Conservation (phyloP, 2,113 vertebrate species). For the Lagenorhynchus albirostris region DNA sequence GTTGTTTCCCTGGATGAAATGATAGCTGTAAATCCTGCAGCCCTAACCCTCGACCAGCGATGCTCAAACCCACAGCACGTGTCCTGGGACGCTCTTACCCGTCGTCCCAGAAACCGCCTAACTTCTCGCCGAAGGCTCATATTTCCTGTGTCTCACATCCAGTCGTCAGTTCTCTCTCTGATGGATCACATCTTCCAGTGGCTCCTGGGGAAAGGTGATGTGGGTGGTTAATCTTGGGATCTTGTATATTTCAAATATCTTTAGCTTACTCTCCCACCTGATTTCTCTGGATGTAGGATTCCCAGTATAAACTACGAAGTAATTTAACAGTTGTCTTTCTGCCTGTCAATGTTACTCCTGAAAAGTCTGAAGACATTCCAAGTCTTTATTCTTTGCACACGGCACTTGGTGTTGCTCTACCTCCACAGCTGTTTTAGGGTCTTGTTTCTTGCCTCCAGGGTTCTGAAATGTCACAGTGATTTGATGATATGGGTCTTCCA, state of each 20-base stretch:
- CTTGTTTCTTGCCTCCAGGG: background rate
- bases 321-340: background rate
- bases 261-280: background rate
- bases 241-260: background rate
- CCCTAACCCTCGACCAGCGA: background rate
- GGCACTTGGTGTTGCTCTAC: background rate
- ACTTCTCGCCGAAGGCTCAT: background rate
- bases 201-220: background rate
- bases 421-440: background rate
- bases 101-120: background rate
- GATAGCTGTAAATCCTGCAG: background rate
- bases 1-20: background rate
- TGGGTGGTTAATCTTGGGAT: too few species aligned
- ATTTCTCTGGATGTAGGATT: background rate
- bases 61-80: rapidly evolving
- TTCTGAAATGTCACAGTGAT: background rate
- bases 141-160: background rate
- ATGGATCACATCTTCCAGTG: background rate
- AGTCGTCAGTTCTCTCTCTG: background rate
- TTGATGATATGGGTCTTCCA: background rate
- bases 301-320: background rate
- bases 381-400: background rate
- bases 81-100: background rate
- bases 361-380: background rate
- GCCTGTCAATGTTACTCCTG: background rate